Evolutionary conservation across 2,888 invertebrate species (phyloP).

Genomic region (Drosophila recens): DNA sequence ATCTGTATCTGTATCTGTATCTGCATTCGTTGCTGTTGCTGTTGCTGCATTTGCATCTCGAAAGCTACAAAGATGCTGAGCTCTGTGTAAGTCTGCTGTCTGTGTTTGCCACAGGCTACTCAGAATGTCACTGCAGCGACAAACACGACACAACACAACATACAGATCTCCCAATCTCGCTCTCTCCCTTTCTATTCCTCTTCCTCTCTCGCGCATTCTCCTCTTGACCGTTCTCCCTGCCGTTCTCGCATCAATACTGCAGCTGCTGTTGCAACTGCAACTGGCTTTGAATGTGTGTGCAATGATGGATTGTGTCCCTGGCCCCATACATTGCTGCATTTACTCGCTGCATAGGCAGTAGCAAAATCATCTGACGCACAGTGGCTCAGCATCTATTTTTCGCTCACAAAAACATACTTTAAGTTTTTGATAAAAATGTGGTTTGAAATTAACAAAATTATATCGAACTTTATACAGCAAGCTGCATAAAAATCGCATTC

Average conservation of each 20-base stretch:
- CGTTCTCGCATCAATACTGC: slow-evolving; percentile 24
- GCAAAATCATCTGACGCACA: slow-evolving; percentile 39
- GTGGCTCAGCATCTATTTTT: slow-evolving; percentile 10
- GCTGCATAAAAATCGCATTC: too few species aligned
- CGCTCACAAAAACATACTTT: too few species aligned
- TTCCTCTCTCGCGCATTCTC: neutral
- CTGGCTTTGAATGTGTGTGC: slow-evolving; percentile 33
- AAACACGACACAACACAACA: slow-evolving; percentile 35
- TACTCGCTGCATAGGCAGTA: slow-evolving; percentile 37
- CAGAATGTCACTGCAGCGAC: slow-evolving; percentile 61
- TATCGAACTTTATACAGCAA: too few species aligned
- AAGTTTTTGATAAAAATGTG: too few species aligned
- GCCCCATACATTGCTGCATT: slow-evolving; percentile 29
- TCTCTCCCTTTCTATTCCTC: neutral
- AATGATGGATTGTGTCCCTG: slow-evolving; percentile 74
- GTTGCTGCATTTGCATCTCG: slow-evolving; percentile 61
- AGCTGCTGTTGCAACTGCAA: slow-evolving; percentile 25
- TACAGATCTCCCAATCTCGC: slow-evolving; percentile 4
- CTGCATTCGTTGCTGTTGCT: slow-evolving; percentile 13
- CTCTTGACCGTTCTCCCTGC: slow-evolving; percentile 26
- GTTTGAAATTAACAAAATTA: too few species aligned
- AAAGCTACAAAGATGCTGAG: slow-evolving; percentile 9
- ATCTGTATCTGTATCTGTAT: slow-evolving; percentile 16
- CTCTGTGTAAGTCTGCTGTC: slow-evolving; percentile 34
- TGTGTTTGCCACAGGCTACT: slow-evolving; percentile 43